Evolutionary conservation across 1,140 invertebrate species (phyloP).

Genomic region (Neotoxoptera formosana): DNA sequence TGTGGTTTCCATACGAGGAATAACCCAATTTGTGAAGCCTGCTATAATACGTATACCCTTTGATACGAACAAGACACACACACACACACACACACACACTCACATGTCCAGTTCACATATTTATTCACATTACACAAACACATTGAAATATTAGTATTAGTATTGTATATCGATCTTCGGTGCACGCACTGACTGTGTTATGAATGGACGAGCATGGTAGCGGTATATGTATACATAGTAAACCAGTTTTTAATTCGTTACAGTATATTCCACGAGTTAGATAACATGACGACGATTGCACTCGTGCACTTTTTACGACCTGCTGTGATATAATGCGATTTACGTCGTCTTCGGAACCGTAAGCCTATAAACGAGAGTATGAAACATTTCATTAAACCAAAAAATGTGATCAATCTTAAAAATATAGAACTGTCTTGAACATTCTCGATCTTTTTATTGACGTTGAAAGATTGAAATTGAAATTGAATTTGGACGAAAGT

Average conservation of each 20-base stretch:
- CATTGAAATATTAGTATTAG: neutral
- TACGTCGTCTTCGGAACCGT: constrained; percentile 15
- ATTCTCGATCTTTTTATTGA: neutral
- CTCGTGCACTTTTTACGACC: constrained; percentile 31
- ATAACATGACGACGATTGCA: constrained; percentile 33
- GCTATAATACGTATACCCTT: neutral
- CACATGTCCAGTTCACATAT: neutral
- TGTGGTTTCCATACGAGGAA: neutral
- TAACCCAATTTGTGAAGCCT: neutral
- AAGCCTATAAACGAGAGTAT: neutral
- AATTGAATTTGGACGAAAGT: neutral
- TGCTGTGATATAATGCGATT: constrained; percentile 49
- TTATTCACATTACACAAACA: neutral
- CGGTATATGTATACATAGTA: constrained; percentile 1
- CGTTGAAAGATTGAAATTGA: neutral
- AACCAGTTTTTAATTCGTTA: constrained; percentile 40
- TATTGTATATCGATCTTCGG: neutral
- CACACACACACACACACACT: neutral
- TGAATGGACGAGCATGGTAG: constrained; percentile 17
- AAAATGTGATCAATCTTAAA: constrained; percentile 6
- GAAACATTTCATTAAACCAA: neutral
- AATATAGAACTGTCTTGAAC: neutral
- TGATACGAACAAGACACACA: neutral
- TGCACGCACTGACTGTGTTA: neutral
- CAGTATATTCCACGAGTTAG: constrained; percentile 34